Evolutionary conservation across 2,797 vertebrate genomes (phyloP), one percentile per base, ranked within the genome.

Genomic region (Xyrichtys novacula): DNA sequence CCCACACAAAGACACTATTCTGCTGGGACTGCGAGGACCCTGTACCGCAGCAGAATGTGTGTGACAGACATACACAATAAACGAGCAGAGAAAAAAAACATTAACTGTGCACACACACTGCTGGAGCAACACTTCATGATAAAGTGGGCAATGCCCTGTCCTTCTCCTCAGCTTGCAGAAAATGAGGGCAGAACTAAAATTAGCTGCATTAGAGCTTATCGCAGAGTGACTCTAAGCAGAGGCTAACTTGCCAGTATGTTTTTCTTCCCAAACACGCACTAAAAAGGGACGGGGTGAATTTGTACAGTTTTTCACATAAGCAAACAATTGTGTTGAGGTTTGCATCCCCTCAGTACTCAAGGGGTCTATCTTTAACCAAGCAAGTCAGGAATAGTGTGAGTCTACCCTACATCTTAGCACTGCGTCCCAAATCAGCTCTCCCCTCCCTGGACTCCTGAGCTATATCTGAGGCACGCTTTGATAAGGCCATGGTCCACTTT

Each of bases 161-260:
- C 66, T 53, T 25, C 71, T 78, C 57, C 60, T 65, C 57, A 22
- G 58, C 54, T 60, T 28, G 48, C 20, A 76, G 64, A 70, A 78
- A 88, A 76, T 0, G 25, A 83, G 78, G 84, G 32, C 80, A 75
- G 22, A 58, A 69, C 85, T 85, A 89, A 89, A 89, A 85, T 86
- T 84, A 86, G 83, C 66, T 15, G 34, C 32, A 22, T 80, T 53
- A 43, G 57, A 78, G 80, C 56, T 78, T 80, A 83, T 83, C 74
- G 74, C 71, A 38, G 62, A 19, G 48, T 34, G 40, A 25, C 34
- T 48, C 8, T 2, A 26, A 78, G 76, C 76, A 84, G 65, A 85
- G 81, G 78, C 71, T 68, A n/a, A 62, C 48, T 63, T 72, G 42
- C 73, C 71, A 71, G 76, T 49, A 71, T 74, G 36, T 56, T 62